Conservation (phyloP, 1,140 invertebrate genomes). For the Phymastichus coffea region DNA sequence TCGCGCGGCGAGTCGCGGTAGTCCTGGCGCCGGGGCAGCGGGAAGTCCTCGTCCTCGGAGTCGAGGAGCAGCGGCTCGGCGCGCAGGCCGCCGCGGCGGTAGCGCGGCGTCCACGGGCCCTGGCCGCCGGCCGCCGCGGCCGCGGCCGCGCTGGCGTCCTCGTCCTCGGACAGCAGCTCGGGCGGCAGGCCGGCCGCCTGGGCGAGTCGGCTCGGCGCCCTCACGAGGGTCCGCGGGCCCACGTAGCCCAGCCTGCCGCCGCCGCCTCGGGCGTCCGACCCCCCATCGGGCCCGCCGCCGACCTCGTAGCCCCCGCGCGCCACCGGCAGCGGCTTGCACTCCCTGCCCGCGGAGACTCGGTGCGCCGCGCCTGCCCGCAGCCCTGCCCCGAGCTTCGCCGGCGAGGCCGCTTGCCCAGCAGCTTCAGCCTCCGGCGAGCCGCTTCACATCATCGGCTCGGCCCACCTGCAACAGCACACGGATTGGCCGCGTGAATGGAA, state of each 20-base stretch:
- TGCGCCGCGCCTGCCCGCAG: too few species aligned
- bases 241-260: too few species aligned
- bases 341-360: too few species aligned
- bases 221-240: constrained; percentile 21
- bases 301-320: too few species aligned
- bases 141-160: constrained; percentile 51
- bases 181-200: constrained; percentile 34
- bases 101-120: constrained; percentile 22
- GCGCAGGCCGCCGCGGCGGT: constrained; percentile 32
- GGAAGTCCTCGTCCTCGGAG: constrained; percentile 50
- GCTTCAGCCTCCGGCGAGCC: too few species aligned
- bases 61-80: constrained; percentile 53
- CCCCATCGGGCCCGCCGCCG: constrained; percentile 40
- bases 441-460: too few species aligned
- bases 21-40: constrained; percentile 43
- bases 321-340: too few species aligned
- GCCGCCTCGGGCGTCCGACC: too few species aligned
- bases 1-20: constrained; percentile 10
- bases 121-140: constrained; percentile 42
- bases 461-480: too few species aligned
- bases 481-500: too few species aligned
- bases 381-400: constrained; percentile 37
- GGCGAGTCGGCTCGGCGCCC: constrained; percentile 18
- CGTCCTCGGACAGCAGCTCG: constrained; percentile 44
- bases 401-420: not conserved